Percentiles rank a stretch among this genome's conserved stretches.
These are phyloP conservation scores for Poecilia picta DNA, from an alignment of 2,797 vertebrate species.

Conservation along the genomic window DNA sequence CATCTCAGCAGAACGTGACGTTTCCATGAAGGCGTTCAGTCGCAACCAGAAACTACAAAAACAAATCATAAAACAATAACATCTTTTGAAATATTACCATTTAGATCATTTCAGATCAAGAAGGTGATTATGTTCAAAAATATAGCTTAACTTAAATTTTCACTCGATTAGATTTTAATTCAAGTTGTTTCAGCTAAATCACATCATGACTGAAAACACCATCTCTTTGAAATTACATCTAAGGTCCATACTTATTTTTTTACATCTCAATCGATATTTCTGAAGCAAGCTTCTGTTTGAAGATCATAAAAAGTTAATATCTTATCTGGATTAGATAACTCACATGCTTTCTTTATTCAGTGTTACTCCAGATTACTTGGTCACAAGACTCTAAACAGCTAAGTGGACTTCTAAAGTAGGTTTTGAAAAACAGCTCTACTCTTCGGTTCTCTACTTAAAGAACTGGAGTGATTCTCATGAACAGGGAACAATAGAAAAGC, in stretches of 20 bases:
- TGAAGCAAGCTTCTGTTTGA: not conserved
- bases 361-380: not conserved
- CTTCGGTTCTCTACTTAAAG: not conserved
- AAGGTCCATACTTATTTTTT: not conserved
- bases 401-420: not conserved
- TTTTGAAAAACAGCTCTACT: not conserved
- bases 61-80: too few relatives aligned
- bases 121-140: not conserved
- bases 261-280: not conserved
- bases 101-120: not conserved
- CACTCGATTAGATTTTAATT: not conserved
- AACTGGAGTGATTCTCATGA: too few relatives aligned
- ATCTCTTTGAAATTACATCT: not conserved
- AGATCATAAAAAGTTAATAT: not conserved
- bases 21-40: constrained; percentile 14
- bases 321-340: not conserved
- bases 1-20: constrained; percentile 9
- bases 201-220: not conserved
- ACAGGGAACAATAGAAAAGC: too few relatives aligned
- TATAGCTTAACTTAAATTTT: too few relatives aligned
- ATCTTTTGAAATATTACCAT: not conserved
- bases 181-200: not conserved
- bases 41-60: not conserved
- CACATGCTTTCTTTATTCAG: not conserved
- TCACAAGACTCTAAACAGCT: not conserved